These are phyloP conservation scores for Carlito syrichta DNA, from an alignment of 2,113 vertebrate genomes.

Conservation along the genomic window DNA sequence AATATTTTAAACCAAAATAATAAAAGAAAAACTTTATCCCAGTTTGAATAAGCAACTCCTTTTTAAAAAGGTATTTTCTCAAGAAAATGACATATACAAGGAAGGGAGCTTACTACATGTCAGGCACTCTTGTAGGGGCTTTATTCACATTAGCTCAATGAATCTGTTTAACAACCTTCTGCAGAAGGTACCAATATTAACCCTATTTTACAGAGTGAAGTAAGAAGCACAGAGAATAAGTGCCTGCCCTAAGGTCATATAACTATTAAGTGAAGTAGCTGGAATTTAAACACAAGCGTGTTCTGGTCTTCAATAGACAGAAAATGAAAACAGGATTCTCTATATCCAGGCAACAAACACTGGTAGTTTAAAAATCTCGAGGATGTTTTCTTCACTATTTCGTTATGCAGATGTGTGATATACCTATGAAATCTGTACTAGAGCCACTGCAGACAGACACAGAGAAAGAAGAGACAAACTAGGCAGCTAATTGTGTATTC, in stretches of 20 bases:
- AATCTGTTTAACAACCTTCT: neutral
- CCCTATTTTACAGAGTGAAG: neutral
- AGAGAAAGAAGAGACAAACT: neutral
- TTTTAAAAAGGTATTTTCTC: neutral
- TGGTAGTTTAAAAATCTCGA: neutral
- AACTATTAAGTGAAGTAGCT: neutral
- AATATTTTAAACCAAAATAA: slow-evolving; percentile 19
- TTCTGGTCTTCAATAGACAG: neutral
- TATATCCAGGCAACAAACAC: neutral
- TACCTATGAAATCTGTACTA: neutral
- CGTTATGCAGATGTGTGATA: neutral
- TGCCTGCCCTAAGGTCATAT: neutral
- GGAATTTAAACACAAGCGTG: neutral
- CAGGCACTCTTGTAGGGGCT: neutral
- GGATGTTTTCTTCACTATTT: neutral
- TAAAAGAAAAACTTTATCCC: neutral
- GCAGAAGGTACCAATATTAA: neutral
- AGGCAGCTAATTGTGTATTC: neutral
- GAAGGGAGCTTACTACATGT: neutral
- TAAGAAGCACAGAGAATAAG: neutral
- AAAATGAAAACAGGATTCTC: slow-evolving; percentile 23
- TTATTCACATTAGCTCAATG: neutral
- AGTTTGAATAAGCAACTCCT: neutral
- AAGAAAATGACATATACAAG: neutral
- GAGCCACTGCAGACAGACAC: neutral